Evolutionary conservation across 2,888 invertebrate genomes (phyloP).

Genomic region (Notodonta ziczac): DNA sequence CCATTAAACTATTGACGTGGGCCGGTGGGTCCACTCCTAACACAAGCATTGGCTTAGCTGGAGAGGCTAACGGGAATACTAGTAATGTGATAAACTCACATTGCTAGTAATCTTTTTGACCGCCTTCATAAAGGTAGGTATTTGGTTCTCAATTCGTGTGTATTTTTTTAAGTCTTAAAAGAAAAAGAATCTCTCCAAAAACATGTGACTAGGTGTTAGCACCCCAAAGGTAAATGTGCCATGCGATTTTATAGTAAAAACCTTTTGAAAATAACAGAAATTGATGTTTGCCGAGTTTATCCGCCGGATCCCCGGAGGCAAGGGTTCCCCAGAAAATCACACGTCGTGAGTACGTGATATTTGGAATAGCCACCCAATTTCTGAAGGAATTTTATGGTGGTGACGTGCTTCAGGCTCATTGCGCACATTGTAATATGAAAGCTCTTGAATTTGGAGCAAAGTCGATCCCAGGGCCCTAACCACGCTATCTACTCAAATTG

Average conservation of each 20-base stretch:
- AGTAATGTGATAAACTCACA: no score
- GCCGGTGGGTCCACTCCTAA: no score
- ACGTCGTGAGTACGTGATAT: constrained; percentile 21
- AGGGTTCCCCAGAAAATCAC: neutral
- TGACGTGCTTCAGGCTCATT: neutral
- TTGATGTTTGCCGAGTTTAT: neutral
- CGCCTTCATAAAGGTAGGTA: no score
- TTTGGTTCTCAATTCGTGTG: no score
- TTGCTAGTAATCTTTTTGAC: no score
- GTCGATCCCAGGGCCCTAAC: constrained; percentile 24
- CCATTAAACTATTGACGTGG: no score
- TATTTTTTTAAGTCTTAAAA: no score
- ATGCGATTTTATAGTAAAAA: neutral
- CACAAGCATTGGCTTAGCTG: no score
- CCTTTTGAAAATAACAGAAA: constrained; percentile 1
- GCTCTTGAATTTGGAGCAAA: neutral
- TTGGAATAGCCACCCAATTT: constrained; percentile 32
- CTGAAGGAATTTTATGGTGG: neutral
- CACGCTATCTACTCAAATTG: no score
- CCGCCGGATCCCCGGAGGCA: neutral
- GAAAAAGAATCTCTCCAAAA: no score
- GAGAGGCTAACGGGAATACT: no score
- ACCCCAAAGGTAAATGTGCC: neutral
- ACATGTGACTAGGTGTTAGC: no score
- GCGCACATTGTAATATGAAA: neutral